phyloP scores from a whole-genome alignment of 2,113 vertebrate species.

The Larimichthys polyactis region DNA sequence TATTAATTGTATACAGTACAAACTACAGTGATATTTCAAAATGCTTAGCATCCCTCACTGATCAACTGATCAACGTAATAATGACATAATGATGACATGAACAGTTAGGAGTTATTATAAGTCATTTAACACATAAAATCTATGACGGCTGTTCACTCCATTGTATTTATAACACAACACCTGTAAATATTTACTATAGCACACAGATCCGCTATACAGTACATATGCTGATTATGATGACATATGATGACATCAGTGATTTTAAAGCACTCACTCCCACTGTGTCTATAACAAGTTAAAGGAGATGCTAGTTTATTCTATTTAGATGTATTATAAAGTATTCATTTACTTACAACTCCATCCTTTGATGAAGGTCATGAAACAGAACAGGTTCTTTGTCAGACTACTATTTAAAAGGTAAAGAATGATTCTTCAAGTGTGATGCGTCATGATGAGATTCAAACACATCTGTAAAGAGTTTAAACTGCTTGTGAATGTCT shows the following conservation, averaged over 20 bases:
- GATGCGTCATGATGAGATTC: background rate
- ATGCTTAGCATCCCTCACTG: too few species aligned
- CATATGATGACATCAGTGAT: background rate
- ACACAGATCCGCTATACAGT: background rate
- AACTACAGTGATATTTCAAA: too few species aligned
- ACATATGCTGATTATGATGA: background rate
- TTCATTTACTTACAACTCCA: background rate
- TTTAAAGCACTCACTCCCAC: background rate
- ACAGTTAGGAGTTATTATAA: background rate
- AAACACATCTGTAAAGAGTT: background rate
- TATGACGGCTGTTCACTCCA: background rate
- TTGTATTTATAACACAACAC: background rate
- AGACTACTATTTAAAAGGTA: background rate
- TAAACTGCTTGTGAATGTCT: background rate
- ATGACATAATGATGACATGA: background rate
- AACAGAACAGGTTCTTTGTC: background rate
- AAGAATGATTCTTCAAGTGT: background rate
- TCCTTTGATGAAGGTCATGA: background rate
- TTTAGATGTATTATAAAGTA: background rate
- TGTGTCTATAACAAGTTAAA: background rate
- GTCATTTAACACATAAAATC: background rate
- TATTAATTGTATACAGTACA: too few species aligned
- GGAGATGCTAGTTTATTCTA: background rate
- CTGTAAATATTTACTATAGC: background rate
- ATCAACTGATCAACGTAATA: too few species aligned